Conservation (phyloP, 1,140 invertebrate species). For the Aphelinus atriplicis region DNA sequence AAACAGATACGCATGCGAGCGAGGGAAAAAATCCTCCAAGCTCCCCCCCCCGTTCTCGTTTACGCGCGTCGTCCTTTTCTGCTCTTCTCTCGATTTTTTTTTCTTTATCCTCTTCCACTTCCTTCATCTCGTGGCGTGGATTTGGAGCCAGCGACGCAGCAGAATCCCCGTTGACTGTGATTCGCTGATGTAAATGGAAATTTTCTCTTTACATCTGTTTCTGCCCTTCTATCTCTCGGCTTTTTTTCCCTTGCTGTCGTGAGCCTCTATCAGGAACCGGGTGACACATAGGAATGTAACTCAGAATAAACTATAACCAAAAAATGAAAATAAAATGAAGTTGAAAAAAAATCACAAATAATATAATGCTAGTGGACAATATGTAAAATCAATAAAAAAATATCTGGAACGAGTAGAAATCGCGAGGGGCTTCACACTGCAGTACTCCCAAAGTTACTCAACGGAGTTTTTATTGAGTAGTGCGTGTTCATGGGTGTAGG, state of each 20-base stretch:
- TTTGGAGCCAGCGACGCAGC: constrained; percentile 33
- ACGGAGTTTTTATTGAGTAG: no score
- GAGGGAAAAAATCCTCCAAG: constrained; percentile 7
- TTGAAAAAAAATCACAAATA: constrained; percentile 13
- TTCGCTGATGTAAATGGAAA: constrained; percentile 38
- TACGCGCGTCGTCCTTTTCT: background rate
- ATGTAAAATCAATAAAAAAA: no score
- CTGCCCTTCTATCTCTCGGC: constrained; percentile 7
- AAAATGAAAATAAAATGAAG: background rate
- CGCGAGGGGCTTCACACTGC: no score
- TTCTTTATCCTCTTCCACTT: background rate
- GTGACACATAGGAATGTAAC: constrained; percentile 19
- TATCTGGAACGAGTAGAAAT: no score
- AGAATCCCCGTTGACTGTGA: constrained; percentile 37
- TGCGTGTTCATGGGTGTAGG: no score
- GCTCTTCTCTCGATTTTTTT: background rate
- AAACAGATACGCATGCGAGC: background rate
- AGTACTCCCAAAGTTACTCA: no score
- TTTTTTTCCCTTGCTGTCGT: constrained; percentile 3
- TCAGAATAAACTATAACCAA: constrained; percentile 27
- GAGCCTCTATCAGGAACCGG: background rate
- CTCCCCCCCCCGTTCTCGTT: constrained; percentile 2
- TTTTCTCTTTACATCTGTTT: constrained; percentile 37
- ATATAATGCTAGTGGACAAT: background rate
- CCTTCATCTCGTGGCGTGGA: constrained; percentile 6